Evolutionary conservation across 92 coral and sea anemone species (phyloP), one percentile per base, ranked within the genome.

Genomic region (Zoanthus sansibaricus): DNA sequence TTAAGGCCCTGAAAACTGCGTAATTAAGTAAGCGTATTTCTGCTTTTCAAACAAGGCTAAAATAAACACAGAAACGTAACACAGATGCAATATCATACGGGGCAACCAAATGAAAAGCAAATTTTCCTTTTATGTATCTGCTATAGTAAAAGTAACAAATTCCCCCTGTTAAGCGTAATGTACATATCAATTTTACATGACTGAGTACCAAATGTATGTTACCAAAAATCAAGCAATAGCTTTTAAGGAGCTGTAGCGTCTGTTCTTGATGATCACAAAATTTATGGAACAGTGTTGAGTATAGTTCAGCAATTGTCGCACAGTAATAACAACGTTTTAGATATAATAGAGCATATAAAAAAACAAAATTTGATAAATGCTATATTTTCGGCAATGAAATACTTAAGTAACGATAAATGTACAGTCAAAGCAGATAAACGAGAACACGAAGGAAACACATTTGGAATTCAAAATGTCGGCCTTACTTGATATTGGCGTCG

Each of bases 401-500:
- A 12, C 25, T 51, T n/a, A 54, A 76, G 67, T 3, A 52, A 52
- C 2, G 45, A 54, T 9, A 58, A 9, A 62, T n/a, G 30, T 18
- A 51, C 66, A 30, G 20, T 6, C 44, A 14, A 66, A 18, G 62
- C 46, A 6, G 69, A 30, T 51, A 15, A 12, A 5, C 2, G n/a
- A 52, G 21, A 6, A 54, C 13, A 11, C 31, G 67, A 52, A 52
- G 47, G 61, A 48, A 75, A 75, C 61, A 11, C 6, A 20, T 18
- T n/a, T 13, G 32, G 42, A 75, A 75, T 75, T 75, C 78, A 75
- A 75, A 76, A 52, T 51, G 82, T 54, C 82, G 82, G 82, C 66
- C 67, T 51, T 54, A 31, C 54, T 55, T 55, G 68, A 76, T 76
- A 76, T 55, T 76, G 66, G 82, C 82, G 58, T 76, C 68, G 9